Conservation (phyloP, 2,113 vertebrate species). For the Gavialis gangeticus region DNA sequence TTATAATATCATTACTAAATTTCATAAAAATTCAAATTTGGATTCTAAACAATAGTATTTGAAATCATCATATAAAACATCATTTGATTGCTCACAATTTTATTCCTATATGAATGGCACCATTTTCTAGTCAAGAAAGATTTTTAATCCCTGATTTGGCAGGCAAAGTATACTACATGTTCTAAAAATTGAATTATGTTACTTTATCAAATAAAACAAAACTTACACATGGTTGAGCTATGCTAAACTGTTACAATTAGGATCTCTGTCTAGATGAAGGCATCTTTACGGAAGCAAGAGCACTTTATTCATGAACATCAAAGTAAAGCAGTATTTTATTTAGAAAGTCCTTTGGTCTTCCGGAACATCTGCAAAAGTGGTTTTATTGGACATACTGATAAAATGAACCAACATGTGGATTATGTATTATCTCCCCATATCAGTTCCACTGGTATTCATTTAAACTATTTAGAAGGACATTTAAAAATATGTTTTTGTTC, state of each 20-base stretch:
- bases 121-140: not conserved
- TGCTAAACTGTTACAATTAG: conserved; percentile 5
- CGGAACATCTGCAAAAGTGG: not conserved
- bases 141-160: conserved; percentile 2
- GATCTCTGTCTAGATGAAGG: conserved; percentile 33
- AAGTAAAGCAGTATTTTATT: conserved; percentile 32
- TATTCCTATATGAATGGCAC: not conserved
- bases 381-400: not conserved
- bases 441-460: not conserved
- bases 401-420: not conserved
- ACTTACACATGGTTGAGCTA: not conserved
- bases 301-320: not conserved
- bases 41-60: not conserved
- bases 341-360: conserved; percentile 20
- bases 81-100: not conserved
- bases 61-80: not conserved
- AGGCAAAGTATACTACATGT: not conserved
- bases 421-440: not conserved
- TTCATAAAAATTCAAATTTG: not conserved
- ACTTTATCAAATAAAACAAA: conserved; percentile 31
- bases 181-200: not conserved
- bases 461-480: not conserved
- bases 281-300: not conserved
- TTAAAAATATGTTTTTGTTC: not conserved
- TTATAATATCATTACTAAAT: not conserved